phyloP scores from a whole-genome alignment of 1,140 invertebrate genomes.

The Drosophila miranda region DNA sequence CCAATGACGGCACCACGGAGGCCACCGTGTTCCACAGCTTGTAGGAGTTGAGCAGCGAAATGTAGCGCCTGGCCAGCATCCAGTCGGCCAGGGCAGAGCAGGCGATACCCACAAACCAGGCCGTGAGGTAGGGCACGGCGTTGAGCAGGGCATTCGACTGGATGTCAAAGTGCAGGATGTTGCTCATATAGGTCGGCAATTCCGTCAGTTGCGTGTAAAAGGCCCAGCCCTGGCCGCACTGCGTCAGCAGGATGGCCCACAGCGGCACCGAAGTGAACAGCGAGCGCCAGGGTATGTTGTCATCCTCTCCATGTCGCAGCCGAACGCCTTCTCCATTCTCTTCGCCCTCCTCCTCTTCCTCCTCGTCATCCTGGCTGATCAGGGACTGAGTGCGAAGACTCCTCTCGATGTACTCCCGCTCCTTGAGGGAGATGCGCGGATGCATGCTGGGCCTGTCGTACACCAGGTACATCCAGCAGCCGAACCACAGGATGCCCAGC shows the following conservation, averaged over 20 bases:
- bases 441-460: constrained; percentile 91
- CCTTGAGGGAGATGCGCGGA: constrained; percentile 89
- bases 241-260: constrained; percentile 93
- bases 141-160: constrained; percentile 91
- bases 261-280: constrained; percentile 92
- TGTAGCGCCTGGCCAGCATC: constrained; percentile 85
- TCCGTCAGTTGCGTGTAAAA: constrained; percentile 97
- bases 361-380: neutral
- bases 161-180: constrained; percentile 94
- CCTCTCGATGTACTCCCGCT: constrained; percentile 87
- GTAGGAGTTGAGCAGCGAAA: constrained; percentile 87
- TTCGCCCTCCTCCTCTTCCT: constrained; percentile 29
- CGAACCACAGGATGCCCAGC: constrained; percentile 90
- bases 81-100: constrained; percentile 89
- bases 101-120: constrained; percentile 87
- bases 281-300: constrained; percentile 87
- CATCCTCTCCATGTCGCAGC: neutral
- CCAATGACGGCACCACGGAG: constrained; percentile 88
- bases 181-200: constrained; percentile 96
- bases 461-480: constrained; percentile 88
- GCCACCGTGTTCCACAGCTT: constrained; percentile 91
- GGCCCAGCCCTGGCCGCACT: constrained; percentile 96
- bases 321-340: constrained; percentile 54
- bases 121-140: constrained; percentile 90
- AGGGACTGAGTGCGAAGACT: constrained; percentile 82